phyloP scores from a whole-genome alignment of 2,888 invertebrate genomes.

The Noctua janthina region DNA sequence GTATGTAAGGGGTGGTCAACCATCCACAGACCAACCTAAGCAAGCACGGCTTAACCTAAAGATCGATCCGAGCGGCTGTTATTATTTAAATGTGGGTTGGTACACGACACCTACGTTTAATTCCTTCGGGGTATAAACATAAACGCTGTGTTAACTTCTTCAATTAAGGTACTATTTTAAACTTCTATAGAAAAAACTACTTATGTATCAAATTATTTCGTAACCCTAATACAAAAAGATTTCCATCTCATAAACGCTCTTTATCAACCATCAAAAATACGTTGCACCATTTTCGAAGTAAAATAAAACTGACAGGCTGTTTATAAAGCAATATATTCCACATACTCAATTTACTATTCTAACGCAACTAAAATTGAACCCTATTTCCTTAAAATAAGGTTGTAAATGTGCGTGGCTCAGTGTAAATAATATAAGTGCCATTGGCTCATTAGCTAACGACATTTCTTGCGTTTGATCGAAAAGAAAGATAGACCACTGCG shows the following conservation, averaged over 20 bases:
- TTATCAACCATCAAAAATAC: constrained; percentile 67
- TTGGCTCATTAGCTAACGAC: constrained; percentile 72
- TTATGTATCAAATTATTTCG: not conserved
- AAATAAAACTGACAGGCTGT: constrained; percentile 69
- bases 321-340: constrained; percentile 72
- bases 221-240: constrained; percentile 54
- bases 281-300: constrained; percentile 67
- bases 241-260: constrained; percentile 64
- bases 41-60: too few species aligned
- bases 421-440: constrained; percentile 60
- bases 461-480: constrained; percentile 71
- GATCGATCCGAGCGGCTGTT: too few species aligned
- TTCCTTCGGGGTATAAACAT: not conserved
- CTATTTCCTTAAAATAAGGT: constrained; percentile 36
- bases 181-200: not conserved
- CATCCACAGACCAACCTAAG: too few species aligned
- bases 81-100: too few species aligned
- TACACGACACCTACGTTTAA: not conserved
- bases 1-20: too few species aligned
- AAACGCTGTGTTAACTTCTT: not conserved
- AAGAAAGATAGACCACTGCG: constrained; percentile 65
- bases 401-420: constrained; percentile 27
- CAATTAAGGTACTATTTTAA: not conserved
- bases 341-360: constrained; percentile 60
- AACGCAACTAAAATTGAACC: constrained; percentile 41